Conservation (phyloP, 2,113 vertebrate genomes). For the Heterotis niloticus region DNA sequence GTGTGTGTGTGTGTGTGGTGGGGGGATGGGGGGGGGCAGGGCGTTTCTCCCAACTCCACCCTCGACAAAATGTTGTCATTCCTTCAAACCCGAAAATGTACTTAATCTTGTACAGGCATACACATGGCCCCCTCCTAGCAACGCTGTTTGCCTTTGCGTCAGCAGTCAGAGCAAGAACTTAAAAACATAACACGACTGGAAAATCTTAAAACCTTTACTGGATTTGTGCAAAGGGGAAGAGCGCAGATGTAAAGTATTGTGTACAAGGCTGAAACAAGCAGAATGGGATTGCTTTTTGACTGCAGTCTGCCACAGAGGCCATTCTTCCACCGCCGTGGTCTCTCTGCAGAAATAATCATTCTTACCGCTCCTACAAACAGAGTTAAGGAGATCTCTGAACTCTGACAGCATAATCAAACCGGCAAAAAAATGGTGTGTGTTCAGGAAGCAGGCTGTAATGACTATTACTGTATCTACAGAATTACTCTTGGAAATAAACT, state of each 20-base stretch:
- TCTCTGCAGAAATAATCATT: slow-evolving; percentile 45
- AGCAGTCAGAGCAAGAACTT: neutral
- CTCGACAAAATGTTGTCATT: slow-evolving; percentile 12
- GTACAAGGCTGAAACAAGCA: neutral
- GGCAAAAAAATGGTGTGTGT: slow-evolving; percentile 55
- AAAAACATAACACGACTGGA: neutral
- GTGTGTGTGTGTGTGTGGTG: too few relatives aligned
- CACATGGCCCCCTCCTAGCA: neutral
- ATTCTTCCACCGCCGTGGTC: neutral
- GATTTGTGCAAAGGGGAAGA: neutral
- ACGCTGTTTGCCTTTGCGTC: neutral
- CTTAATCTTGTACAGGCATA: neutral
- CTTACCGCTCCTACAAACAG: slow-evolving; percentile 41
- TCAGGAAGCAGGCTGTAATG: slow-evolving; percentile 53
- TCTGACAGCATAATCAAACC: slow-evolving; percentile 47
- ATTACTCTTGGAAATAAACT: slow-evolving; percentile 58
- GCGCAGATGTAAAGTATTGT: neutral
- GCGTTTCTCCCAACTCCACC: neutral
- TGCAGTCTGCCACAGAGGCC: neutral
- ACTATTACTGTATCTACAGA: slow-evolving; percentile 54
- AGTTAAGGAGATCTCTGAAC: slow-evolving; percentile 21
- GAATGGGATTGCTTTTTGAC: neutral
- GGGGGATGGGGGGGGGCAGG: neutral
- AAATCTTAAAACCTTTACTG: neutral
- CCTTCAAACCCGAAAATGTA: neutral